phyloP scores from a whole-genome alignment of 1,140 invertebrate species.

The Brachionus calyciflorus region DNA sequence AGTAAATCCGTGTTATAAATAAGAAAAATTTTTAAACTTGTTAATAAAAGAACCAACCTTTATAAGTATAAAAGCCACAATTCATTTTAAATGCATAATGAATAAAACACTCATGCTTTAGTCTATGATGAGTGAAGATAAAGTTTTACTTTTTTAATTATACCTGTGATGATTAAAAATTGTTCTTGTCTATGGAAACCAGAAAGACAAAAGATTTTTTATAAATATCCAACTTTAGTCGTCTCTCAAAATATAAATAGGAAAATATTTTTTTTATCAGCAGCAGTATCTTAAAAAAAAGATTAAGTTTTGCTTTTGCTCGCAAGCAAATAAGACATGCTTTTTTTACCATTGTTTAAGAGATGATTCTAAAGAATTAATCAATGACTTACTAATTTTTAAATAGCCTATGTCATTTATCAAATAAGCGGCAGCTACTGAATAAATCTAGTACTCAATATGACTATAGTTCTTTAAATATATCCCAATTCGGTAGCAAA shows the following conservation, averaged over 20 bases:
- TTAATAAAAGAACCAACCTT: not conserved
- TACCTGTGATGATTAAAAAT: not conserved
- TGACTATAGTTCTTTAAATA: not conserved
- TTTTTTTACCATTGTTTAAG: not conserved
- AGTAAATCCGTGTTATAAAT: not conserved
- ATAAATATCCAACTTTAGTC: not conserved
- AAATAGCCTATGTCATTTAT: not conserved
- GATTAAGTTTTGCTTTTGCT: not conserved
- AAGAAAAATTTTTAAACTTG: not conserved
- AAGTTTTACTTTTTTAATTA: not conserved
- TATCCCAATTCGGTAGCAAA: constrained; percentile 25
- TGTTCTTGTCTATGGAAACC: not conserved
- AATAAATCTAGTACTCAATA: not conserved
- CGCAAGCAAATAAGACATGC: not conserved
- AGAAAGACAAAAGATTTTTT: not conserved
- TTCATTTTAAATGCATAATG: not conserved
- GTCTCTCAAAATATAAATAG: not conserved
- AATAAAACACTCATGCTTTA: not conserved
- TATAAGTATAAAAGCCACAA: not conserved
- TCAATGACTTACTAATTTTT: not conserved
- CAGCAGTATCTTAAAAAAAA: not conserved
- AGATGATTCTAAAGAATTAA: not conserved
- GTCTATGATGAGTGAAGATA: not conserved
- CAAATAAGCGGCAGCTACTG: not conserved
- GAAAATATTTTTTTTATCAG: not conserved